These are phyloP conservation scores for Casuarius casuarius DNA, from an alignment of 2,113 vertebrate species.

Conservation along the genomic window DNA sequence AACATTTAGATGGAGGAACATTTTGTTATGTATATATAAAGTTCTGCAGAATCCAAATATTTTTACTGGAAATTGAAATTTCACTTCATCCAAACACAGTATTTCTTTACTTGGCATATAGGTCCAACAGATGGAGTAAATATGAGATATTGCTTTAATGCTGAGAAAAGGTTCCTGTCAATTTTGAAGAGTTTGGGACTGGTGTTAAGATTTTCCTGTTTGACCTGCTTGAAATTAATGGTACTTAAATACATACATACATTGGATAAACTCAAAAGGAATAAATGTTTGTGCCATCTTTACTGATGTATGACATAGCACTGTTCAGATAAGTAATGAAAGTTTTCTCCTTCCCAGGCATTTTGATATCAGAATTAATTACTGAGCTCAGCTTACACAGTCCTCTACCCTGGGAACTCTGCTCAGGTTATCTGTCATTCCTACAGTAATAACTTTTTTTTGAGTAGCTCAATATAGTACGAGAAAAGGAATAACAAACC, in stretches of 20 bases:
- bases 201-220: not conserved
- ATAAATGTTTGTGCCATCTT: not conserved
- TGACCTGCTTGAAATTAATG: not conserved
- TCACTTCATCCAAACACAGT: conserved; percentile 8
- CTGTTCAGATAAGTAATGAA: not conserved
- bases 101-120: conserved; percentile 30
- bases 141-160: not conserved
- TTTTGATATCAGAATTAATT: not conserved
- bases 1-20: conserved; percentile 21
- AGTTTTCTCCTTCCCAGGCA: not conserved
- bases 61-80: conserved; percentile 47
- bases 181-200: not conserved
- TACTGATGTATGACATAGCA: not conserved
- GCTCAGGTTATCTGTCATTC: not conserved
- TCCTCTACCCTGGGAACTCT: not conserved
- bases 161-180: not conserved
- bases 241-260: not conserved
- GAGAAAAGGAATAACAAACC: not conserved
- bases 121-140: not conserved
- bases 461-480: not conserved
- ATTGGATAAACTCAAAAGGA: not conserved
- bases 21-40: conserved; percentile 27
- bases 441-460: not conserved
- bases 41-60: not conserved
- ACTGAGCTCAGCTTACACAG: not conserved